phyloP scores from a whole-genome alignment of 1,140 invertebrate species.

The Drosophila baimaii region DNA sequence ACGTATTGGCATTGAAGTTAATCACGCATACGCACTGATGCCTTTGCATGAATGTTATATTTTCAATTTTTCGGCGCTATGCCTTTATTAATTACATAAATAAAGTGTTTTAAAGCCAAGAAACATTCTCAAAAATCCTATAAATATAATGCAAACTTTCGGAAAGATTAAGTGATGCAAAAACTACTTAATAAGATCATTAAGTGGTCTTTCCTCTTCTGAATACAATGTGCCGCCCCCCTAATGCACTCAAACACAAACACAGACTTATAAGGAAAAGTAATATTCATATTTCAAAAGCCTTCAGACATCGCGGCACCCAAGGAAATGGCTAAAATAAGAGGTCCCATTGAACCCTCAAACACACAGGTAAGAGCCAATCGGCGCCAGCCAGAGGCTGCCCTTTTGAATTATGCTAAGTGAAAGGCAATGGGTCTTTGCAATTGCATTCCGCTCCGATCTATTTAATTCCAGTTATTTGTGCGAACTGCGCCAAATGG shows the following conservation, averaged over 20 bases:
- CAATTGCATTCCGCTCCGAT: conserved; percentile 19
- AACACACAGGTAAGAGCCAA: conserved; percentile 29
- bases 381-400: conserved; percentile 51
- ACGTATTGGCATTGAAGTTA: not conserved
- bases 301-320: conserved; percentile 14
- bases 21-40: conserved; percentile 20
- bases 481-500: conserved; percentile 63
- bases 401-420: conserved; percentile 70
- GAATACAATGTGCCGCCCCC: not conserved
- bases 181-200: not conserved
- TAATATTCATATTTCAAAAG: conserved; percentile 19
- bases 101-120: too few relatives aligned
- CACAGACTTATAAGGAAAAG: not conserved
- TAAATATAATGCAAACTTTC: not conserved
- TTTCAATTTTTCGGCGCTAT: too few relatives aligned
- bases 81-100: too few relatives aligned
- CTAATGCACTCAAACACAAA: not conserved
- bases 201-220: not conserved
- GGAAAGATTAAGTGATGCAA: not conserved
- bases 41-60: not conserved
- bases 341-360: not conserved
- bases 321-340: not conserved
- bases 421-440: conserved; percentile 17
- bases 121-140: too few relatives aligned
- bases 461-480: conserved; percentile 67